Percentiles rank a stretch among this genome's conserved stretches.
Evolutionary conservation across 1,140 invertebrate genomes (phyloP).

Genomic region (Drosophila bipectinata): DNA sequence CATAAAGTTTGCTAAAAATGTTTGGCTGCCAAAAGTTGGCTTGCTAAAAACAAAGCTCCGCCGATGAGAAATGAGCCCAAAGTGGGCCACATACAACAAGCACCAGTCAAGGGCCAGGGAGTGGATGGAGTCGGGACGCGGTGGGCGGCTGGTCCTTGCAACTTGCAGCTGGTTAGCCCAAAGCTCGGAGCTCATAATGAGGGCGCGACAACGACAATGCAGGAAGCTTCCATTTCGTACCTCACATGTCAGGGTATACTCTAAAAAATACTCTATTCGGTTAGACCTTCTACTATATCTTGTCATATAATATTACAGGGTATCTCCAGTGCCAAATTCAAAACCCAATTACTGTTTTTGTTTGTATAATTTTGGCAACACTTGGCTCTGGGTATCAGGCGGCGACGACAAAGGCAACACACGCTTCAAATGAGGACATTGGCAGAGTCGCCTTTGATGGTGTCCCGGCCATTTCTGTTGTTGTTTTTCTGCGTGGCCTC

Average conservation of each 20-base stretch:
- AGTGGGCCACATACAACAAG: conserved; percentile 62
- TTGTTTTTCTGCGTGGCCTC: conserved; percentile 7
- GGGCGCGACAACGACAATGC: conserved; percentile 49
- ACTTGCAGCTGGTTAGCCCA: conserved; percentile 49
- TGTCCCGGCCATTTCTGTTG: conserved; percentile 5
- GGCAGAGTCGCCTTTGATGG: conserved; percentile 27
- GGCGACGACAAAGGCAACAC: conserved; percentile 53
- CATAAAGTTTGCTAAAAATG: conserved; percentile 65
- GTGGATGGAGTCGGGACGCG: not conserved
- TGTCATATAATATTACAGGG: not conserved
- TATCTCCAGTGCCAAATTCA: not conserved
- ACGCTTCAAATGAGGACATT: conserved; percentile 47
- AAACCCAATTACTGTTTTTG: not conserved
- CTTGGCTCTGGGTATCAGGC: conserved; percentile 44
- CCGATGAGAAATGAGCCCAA: conserved; percentile 69
- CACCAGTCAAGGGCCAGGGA: conserved; percentile 9
- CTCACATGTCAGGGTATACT: not conserved
- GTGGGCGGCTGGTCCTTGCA: conserved; percentile 17
- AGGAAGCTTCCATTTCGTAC: conserved; percentile 6
- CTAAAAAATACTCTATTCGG: no score
- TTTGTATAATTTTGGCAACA: conserved; percentile 48
- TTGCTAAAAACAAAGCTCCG: conserved; percentile 65
- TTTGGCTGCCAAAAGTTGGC: conserved; percentile 66
- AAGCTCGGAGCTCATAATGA: conserved; percentile 54
- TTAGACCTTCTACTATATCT: no score